These are phyloP conservation scores for Agrochola lota DNA, from an alignment of 2,888 invertebrate species.

Conservation along the genomic window DNA sequence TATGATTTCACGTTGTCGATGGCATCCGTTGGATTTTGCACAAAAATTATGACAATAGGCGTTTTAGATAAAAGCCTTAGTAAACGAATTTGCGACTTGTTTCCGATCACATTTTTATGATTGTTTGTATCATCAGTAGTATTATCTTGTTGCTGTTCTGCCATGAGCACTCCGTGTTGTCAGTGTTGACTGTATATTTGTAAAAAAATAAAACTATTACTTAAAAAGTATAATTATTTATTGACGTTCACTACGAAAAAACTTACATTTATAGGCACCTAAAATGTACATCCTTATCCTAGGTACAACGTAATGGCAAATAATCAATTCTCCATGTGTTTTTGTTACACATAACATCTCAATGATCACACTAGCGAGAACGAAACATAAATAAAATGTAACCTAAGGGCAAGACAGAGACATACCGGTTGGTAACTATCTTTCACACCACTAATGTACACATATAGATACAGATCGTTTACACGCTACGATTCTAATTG, in stretches of 20 bases:
- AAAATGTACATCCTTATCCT: slow-evolving; percentile 90
- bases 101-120: slow-evolving; percentile 2
- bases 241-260: slow-evolving; percentile 85
- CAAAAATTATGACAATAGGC: not conserved
- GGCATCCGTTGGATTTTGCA: not conserved
- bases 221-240: slow-evolving; percentile 79
- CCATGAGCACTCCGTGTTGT: not conserved
- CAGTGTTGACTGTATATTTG: not conserved
- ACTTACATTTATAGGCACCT: slow-evolving; percentile 88
- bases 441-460: slow-evolving; percentile 70
- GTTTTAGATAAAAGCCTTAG: slow-evolving; percentile 16
- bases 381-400: slow-evolving; percentile 85
- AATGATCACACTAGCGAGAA: slow-evolving; percentile 81
- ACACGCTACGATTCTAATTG: slow-evolving; percentile 59
- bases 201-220: slow-evolving; percentile 53
- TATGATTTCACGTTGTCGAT: not conserved
- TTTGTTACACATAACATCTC: slow-evolving; percentile 72
- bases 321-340: slow-evolving; percentile 82
- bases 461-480: slow-evolving; percentile 56
- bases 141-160: slow-evolving; percentile 3
- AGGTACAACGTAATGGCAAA: slow-evolving; percentile 90
- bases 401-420: slow-evolving; percentile 85
- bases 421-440: slow-evolving; percentile 82
- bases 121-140: slow-evolving; percentile 20
- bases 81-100: not conserved